phyloP scores from a whole-genome alignment of 2,113 vertebrate species.

The Paracanthobrama guichenoti region DNA sequence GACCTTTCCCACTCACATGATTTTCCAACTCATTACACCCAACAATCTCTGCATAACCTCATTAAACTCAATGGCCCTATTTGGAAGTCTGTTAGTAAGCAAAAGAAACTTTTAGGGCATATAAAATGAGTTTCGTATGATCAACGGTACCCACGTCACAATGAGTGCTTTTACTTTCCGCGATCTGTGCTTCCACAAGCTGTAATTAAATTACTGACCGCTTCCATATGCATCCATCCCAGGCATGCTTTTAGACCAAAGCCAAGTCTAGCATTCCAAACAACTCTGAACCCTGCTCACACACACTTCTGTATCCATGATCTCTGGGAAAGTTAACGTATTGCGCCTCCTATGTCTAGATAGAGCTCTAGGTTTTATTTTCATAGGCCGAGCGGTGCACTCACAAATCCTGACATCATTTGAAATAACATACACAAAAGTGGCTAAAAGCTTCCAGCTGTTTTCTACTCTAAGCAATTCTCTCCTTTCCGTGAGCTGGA shows the following conservation, averaged over 20 bases:
- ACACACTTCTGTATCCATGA: not conserved
- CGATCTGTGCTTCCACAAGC: slow-evolving; percentile 3
- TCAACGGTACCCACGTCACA: not conserved
- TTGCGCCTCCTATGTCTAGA: not conserved
- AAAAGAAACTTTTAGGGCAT: not conserved
- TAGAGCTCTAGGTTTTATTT: slow-evolving; percentile 10
- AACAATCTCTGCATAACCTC: slow-evolving; percentile 25
- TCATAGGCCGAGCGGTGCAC: not conserved
- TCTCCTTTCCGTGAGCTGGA: not conserved
- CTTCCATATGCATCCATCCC: slow-evolving; percentile 22
- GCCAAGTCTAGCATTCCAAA: slow-evolving; percentile 24
- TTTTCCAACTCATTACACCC: slow-evolving; percentile 30
- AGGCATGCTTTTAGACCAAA: slow-evolving; percentile 29
- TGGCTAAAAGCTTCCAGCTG: slow-evolving; percentile 42
- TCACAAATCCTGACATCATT: slow-evolving; percentile 38
- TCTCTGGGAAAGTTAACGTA: slow-evolving; percentile 39
- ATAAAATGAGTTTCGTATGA: slow-evolving; percentile 10
- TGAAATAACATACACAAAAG: slow-evolving; percentile 26
- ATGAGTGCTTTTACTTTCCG: slow-evolving; percentile 6
- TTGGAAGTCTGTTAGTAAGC: slow-evolving; percentile 27
- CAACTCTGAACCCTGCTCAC: not conserved
- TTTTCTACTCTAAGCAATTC: not conserved
- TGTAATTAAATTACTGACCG: slow-evolving; percentile 32
- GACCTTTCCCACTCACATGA: slow-evolving; percentile 1
- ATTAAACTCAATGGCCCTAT: slow-evolving; percentile 26